Evolutionary conservation across 1,140 invertebrate species (phyloP), one percentile per base, ranked within the genome.

Genomic region (Brachionus koreanus): DNA sequence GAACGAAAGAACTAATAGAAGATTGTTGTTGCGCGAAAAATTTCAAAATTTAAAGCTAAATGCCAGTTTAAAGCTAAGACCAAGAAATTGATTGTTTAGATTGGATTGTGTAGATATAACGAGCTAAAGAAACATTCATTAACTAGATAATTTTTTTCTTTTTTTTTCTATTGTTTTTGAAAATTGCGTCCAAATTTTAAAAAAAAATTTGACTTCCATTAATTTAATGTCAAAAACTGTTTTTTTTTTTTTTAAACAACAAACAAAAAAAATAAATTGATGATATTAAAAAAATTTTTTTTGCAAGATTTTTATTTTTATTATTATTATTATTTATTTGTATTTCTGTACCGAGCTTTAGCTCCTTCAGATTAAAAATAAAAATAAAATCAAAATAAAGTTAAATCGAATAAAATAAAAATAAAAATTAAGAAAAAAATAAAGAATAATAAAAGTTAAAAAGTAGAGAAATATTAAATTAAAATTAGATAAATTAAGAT

Each of bases 21-120:
- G 69, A 5, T 10, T 46, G 25, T 19, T 46, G 39, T n/a, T 74
- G 5, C 6, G 23, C 2, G 69, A 74, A 74, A 10, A 10, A 29
- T 74, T 74, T 74, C 69, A 74, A 46, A 74, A 74, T 29, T 74
- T 74, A 49, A 74, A 74, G 25, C 43, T 74, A 29, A 74, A 46
- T 46, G 19, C 69, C 43, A 74, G 19, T 46, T 74, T 74, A 23
- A 74, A 74, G 19, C 23, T 74, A 46, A 74, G 39, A 74, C 69
- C 69, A 25, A 74, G 69, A 46, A 74, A 46, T 46, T 43, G 12
- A 46, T n/a, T n/a, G 2, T 2, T 29, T 13, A 65, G 16, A 23
- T 72, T 35, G 19, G 16, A 63, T 25, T 63, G 35, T 67, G n/a
- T 37, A 37, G 25, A 67, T 35, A 63, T 19, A 67, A 29, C 5